These are phyloP conservation scores for Kryptolebias ocellatus DNA, from an alignment of 2,797 vertebrate species.

Conservation along the genomic window DNA sequence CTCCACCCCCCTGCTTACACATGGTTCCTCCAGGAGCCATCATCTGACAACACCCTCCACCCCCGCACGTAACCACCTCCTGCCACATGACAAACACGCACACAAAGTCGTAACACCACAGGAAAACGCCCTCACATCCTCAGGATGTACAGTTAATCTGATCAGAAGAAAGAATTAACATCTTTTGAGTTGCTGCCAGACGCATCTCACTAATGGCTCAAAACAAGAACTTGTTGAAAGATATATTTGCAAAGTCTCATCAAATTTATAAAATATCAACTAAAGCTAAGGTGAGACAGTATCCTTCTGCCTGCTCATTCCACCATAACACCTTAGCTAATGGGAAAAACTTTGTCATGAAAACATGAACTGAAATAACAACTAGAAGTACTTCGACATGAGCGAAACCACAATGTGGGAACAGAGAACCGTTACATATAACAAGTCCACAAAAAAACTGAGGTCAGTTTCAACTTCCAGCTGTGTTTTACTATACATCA, in stretches of 20 bases:
- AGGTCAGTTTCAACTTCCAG: slow-evolving; percentile 21
- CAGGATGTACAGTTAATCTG: slow-evolving; percentile 71
- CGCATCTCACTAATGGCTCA: slow-evolving; percentile 26
- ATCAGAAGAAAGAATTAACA: slow-evolving; percentile 56
- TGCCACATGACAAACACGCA: slow-evolving; percentile 74
- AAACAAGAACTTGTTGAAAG: slow-evolving; percentile 24
- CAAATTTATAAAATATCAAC: slow-evolving; percentile 16
- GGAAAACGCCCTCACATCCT: slow-evolving; percentile 78
- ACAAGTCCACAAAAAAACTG: slow-evolving; percentile 7
- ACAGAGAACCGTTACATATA: slow-evolving; percentile 24
- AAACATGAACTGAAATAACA: slow-evolving; percentile 40
- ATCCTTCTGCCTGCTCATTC: slow-evolving; percentile 3
- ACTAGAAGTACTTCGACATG: slow-evolving; percentile 6
- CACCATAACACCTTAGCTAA: slow-evolving; percentile 10
- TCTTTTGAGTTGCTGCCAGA: slow-evolving; percentile 45
- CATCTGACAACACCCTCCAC: slow-evolving; percentile 79
- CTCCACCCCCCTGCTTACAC: slow-evolving; percentile 70
- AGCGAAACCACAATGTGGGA: slow-evolving; percentile 3
- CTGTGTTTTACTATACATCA: slow-evolving; percentile 45
- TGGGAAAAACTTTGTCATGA: slow-evolving; percentile 29
- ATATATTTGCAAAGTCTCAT: background rate
- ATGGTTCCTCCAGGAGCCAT: slow-evolving; percentile 76
- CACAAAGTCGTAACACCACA: slow-evolving; percentile 66
- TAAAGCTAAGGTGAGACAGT: slow-evolving; percentile 3
- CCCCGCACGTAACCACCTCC: slow-evolving; percentile 66